Evolutionary conservation across 2,888 invertebrate species (phyloP).

Genomic region (Osedax fenrisi): DNA sequence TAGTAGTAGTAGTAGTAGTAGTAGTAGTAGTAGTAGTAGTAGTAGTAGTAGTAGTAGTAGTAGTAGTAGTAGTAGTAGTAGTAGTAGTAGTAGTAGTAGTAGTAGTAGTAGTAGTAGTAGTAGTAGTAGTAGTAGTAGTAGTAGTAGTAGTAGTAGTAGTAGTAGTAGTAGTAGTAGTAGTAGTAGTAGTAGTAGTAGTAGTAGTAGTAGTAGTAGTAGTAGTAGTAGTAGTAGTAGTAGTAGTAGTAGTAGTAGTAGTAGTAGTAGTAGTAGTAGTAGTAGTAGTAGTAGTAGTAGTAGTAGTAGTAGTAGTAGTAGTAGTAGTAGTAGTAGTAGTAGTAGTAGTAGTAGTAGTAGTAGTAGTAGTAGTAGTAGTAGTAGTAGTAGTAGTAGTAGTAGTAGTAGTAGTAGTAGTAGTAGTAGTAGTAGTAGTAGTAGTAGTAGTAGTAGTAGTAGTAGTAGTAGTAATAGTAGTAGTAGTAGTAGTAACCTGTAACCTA

Average conservation of each 20-base stretch:
- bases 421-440: conserved; percentile 3
- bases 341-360: conserved; percentile 3
- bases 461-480: neutral
- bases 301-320: neutral
- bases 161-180: neutral
- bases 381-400: neutral
- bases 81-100: neutral
- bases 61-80: neutral
- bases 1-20: conserved; percentile 1
- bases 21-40: neutral
- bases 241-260: neutral
- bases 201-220: neutral
- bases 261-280: conserved; percentile 3
- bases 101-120: neutral
- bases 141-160: conserved; percentile 1
- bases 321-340: neutral
- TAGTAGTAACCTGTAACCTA: no score
- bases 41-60: neutral
- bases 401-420: neutral
- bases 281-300: conserved; percentile 7
- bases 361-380: conserved; percentile 7
- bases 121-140: neutral
- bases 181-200: neutral
- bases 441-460: conserved; percentile 7
- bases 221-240: neutral